phyloP scores from a whole-genome alignment of 2,797 vertebrate genomes.

The Glossophaga mutica region DNA sequence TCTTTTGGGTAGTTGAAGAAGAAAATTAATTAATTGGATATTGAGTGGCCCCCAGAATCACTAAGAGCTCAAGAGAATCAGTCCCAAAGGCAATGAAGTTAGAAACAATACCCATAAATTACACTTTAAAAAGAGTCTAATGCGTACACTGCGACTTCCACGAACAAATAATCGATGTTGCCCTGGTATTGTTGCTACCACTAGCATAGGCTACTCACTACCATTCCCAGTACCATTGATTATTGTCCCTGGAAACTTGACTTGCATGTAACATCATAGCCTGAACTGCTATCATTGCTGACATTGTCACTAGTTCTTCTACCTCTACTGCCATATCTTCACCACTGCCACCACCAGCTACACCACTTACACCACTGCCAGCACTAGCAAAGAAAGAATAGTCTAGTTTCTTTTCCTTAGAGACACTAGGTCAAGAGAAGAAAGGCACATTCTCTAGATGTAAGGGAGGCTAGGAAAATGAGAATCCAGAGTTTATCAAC shows the following conservation, averaged over 20 bases:
- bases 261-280: background rate
- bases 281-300: background rate
- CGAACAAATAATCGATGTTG: background rate
- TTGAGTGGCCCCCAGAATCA: background rate
- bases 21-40: background rate
- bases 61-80: background rate
- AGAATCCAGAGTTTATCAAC: background rate
- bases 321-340: background rate
- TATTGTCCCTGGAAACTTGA: background rate
- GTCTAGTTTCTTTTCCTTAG: background rate
- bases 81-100: background rate
- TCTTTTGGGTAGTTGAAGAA: background rate
- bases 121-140: background rate
- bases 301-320: background rate
- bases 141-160: background rate
- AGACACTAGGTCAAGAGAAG: background rate
- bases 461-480: background rate
- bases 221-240: background rate
- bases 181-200: background rate
- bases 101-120: background rate
- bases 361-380: background rate
- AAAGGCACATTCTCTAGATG: background rate
- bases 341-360: background rate
- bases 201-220: background rate
- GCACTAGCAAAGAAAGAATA: background rate